Conservation (phyloP, 2,797 vertebrate genomes). For the Australoheros facetus region DNA sequence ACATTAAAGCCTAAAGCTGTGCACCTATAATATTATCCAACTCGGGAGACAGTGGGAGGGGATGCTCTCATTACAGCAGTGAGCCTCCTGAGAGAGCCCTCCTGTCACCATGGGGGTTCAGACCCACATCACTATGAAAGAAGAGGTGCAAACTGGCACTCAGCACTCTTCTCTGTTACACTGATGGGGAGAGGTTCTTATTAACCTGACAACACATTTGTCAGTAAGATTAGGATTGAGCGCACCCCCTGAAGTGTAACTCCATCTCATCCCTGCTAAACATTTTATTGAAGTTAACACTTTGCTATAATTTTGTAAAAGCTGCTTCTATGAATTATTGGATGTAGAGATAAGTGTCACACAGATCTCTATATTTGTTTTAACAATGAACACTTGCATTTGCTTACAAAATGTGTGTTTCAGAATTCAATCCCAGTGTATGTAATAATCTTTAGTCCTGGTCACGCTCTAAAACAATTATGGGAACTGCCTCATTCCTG, state of each 20-base stretch:
- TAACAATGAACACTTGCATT: not conserved
- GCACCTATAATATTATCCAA: conserved; percentile 56
- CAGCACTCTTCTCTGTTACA: conserved; percentile 74
- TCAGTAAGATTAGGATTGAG: conserved; percentile 52
- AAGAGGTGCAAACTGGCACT: conserved; percentile 71
- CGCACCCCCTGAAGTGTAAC: conserved; percentile 70
- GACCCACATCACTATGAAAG: conserved; percentile 58
- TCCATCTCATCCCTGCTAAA: conserved; percentile 50
- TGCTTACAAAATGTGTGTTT: not conserved
- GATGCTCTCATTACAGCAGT: conserved; percentile 64
- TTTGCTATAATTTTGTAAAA: not conserved
- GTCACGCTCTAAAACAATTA: not conserved
- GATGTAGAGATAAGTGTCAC: not conserved
- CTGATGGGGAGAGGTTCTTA: conserved; percentile 53
- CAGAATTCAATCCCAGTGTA: not conserved
- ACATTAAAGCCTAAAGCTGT: conserved; percentile 44
- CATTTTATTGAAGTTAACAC: not conserved
- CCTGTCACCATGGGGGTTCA: conserved; percentile 67
- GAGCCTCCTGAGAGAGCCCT: conserved; percentile 63
- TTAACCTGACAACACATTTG: conserved; percentile 62
- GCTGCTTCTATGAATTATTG: not conserved
- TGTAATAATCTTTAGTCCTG: conserved; percentile 1
- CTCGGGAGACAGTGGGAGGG: conserved; percentile 41
- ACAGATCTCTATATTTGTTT: not conserved
- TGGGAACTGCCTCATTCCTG: not conserved